Percentiles rank a stretch among this genome's conserved stretches.
These are phyloP conservation scores for Drosophila stalkeri DNA, from an alignment of 2,888 invertebrate genomes.

Conservation along the genomic window DNA sequence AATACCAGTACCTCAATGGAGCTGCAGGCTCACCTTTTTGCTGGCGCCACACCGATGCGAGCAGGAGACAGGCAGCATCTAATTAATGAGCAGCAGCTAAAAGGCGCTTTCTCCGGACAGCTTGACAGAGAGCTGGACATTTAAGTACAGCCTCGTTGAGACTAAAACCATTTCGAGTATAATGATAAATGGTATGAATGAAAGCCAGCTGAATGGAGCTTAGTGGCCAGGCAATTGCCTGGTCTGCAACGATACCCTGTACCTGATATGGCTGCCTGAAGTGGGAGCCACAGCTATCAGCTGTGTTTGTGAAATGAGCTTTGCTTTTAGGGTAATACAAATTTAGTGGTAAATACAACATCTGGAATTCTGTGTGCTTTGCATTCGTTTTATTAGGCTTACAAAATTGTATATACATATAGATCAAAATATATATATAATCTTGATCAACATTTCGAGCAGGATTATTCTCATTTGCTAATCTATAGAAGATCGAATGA, in stretches of 20 bases:
- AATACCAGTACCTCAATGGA: neutral
- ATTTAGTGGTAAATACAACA: no score
- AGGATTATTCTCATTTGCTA: no score
- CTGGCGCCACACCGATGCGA: neutral
- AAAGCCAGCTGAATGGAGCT: slow-evolving; percentile 6
- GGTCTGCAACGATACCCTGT: neutral
- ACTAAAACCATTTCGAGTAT: slow-evolving; percentile 26
- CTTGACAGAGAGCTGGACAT: slow-evolving; percentile 5
- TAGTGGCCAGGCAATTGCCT: neutral
- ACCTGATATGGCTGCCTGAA: neutral
- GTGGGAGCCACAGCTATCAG: neutral
- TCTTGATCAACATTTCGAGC: no score
- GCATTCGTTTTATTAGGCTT: no score
- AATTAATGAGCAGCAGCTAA: slow-evolving; percentile 17
- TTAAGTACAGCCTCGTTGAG: slow-evolving; percentile 2
- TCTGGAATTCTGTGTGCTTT: no score
- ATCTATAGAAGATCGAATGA: neutral
- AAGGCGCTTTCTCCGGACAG: slow-evolving; percentile 9
- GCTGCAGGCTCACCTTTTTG: slow-evolving; percentile 5
- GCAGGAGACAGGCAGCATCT: slow-evolving; percentile 1
- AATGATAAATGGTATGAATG: slow-evolving; percentile 46
- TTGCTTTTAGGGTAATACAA: no score
- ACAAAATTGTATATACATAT: no score
- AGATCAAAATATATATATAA: no score
- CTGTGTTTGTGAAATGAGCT: neutral